These are phyloP conservation scores for Tenebrio molitor DNA, from an alignment of 1,140 invertebrate species.

Conservation along the genomic window DNA sequence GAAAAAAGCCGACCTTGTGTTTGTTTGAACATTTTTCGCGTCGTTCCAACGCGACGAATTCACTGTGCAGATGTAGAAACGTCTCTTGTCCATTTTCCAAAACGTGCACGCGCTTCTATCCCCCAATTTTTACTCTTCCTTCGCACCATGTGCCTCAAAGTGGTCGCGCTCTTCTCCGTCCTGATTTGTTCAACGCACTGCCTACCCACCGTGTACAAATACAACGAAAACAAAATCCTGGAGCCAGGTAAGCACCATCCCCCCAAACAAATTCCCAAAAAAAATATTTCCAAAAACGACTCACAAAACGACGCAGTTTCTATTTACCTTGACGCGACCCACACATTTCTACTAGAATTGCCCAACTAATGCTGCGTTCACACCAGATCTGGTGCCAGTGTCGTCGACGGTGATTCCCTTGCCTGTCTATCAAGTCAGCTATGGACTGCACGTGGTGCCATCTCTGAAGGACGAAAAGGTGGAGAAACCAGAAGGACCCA, in stretches of 20 bases:
- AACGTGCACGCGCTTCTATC: neutral
- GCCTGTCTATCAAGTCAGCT: slow-evolving; percentile 72
- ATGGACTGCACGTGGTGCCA: slow-evolving; percentile 56
- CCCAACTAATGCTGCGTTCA: slow-evolving; percentile 25
- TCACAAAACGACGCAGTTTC: no score
- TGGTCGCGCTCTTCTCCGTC: slow-evolving; percentile 5
- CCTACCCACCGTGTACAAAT: slow-evolving; percentile 60
- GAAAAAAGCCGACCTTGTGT: slow-evolving; percentile 31
- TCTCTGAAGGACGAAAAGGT: slow-evolving; percentile 53
- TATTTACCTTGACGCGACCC: no score
- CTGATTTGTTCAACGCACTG: slow-evolving; percentile 6
- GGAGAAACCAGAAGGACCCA: slow-evolving; percentile 58
- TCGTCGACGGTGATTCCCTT: slow-evolving; percentile 77
- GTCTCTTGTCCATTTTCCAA: slow-evolving; percentile 7
- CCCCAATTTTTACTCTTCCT: neutral
- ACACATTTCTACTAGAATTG: no score
- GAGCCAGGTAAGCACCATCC: slow-evolving; percentile 60
- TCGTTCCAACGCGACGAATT: slow-evolving; percentile 13
- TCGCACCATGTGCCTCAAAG: slow-evolving; percentile 4
- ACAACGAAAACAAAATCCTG: slow-evolving; percentile 58
- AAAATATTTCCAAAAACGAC: no score
- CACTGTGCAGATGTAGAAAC: slow-evolving; percentile 1
- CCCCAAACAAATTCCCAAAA: no score
- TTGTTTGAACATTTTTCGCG: slow-evolving; percentile 21
- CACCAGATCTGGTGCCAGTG: slow-evolving; percentile 71